Base-by-base conservation (phyloP, 2,797 vertebrate genomes). In the Channa striata region DNA sequence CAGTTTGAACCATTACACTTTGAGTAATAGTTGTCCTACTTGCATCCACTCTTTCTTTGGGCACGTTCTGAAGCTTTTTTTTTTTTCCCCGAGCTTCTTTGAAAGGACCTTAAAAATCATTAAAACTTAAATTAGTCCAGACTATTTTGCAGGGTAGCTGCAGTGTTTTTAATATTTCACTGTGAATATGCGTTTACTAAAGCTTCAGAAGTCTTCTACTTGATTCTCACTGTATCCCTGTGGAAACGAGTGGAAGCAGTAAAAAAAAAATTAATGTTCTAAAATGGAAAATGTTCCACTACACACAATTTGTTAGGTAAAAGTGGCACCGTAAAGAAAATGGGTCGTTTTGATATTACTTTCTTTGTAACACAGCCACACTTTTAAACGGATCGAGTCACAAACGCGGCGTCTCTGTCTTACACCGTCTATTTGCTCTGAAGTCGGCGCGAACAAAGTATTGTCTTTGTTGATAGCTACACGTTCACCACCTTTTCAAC, bases 1-100 rank as follows among this genome's bases (percentile, higher is more conserved):
- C 83, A 73, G 58, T 74, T 68, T 74, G 50, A 78, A 75, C 74
- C 76, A 65, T 83, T 71, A 67, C 33, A 17, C 53, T 64, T 42
- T 72, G 59, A 87, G 59, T 67, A 60, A 82, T 62, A 39, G 72
- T 59, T 62, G 57, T 36, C 36, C 43, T n/a, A 21, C 36, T 78
- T 25, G 36, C 33, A 57, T 54, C 8, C 36, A 57, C 46, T 60
- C 48, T 73, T 70, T 65, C 34, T 72, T 61, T 17, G 6, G 50
- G 25, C 8, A 49, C 53, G 33, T 48, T 65, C 6, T 40, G 52
- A 8, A 23, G 47, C 10, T 70, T 42, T 68, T 44, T 40, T 57
- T n/a, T n/a, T 30, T 30, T 6, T 62, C 11, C 48, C 53, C 44
- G 20, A 40, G 33, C 36, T 59, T 73, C 47, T 56, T 44, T 53